Percentiles rank a stretch among this genome's conserved stretches.
phyloP scores from a whole-genome alignment of 2,888 invertebrate genomes.

The Villa cingulata region DNA sequence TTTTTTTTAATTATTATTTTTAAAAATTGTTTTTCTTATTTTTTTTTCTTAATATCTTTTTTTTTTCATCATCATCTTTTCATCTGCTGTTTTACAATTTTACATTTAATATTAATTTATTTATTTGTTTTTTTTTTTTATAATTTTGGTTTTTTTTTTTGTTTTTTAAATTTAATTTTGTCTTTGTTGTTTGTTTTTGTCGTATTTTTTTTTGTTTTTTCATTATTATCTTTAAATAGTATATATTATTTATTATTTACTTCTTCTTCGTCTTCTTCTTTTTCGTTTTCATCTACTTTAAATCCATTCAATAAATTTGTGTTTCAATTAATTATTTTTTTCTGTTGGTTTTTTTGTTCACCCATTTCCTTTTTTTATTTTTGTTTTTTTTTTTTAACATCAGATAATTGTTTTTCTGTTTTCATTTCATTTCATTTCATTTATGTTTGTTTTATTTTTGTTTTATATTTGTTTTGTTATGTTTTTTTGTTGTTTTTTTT shows the following conservation, averaged over 20 bases:
- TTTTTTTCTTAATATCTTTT: constrained; percentile 7
- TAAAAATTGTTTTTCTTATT: too few relatives aligned
- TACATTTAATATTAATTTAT: constrained; percentile 9
- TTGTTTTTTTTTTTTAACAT: constrained; percentile 12
- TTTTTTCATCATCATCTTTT: constrained; percentile 8
- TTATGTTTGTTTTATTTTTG: too few relatives aligned
- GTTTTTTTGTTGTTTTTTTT: constrained; percentile 10
- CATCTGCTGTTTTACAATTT: constrained; percentile 1
- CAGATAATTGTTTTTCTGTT: neutral
- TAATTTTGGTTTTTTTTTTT: constrained; percentile 15
- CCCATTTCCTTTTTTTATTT: neutral
- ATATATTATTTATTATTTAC: too few relatives aligned
- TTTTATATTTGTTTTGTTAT: too few relatives aligned
- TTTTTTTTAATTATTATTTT: too few relatives aligned
- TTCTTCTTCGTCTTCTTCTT: constrained; percentile 13
- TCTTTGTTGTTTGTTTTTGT: constrained; percentile 14
- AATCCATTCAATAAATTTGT: neutral
- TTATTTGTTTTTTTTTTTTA: constrained; percentile 14
- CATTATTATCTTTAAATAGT: too few relatives aligned
- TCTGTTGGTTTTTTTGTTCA: neutral
- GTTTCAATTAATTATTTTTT: neutral
- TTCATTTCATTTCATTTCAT: too few relatives aligned
- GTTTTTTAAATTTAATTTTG: constrained; percentile 13
- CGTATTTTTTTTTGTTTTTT: constrained; percentile 15
- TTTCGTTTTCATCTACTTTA: constrained; percentile 14